Evolutionary conservation across 2,888 invertebrate genomes (phyloP).

Genomic region (Harpagoxenus sublaevis): DNA sequence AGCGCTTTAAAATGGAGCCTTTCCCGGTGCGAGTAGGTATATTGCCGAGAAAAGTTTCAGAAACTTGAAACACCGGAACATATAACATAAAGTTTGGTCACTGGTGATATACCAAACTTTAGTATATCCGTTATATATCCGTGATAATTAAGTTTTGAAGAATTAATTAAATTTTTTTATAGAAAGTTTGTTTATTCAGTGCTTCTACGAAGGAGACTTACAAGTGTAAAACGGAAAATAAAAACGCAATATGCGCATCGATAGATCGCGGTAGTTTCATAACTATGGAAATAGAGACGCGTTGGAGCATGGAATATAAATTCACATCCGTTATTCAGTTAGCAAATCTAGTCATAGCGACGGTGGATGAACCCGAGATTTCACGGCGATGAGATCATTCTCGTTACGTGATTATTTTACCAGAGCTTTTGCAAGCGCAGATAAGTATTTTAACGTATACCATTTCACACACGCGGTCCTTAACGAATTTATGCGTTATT

Average conservation of each 20-base stretch:
- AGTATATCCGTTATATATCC: background rate
- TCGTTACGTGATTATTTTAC: background rate
- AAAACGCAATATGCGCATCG: background rate
- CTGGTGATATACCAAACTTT: no score
- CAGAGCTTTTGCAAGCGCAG: background rate
- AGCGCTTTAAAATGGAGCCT: background rate
- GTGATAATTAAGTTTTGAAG: background rate
- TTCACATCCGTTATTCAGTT: background rate
- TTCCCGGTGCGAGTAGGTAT: background rate
- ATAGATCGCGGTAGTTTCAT: background rate
- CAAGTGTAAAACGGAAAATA: background rate
- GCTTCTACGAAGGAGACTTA: slow-evolving; percentile 2
- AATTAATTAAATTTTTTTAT: background rate
- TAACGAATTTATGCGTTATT: background rate
- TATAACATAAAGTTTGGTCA: background rate
- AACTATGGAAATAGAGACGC: slow-evolving; percentile 24
- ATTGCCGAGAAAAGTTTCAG: background rate
- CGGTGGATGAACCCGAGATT: slow-evolving; percentile 31
- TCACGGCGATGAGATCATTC: slow-evolving; percentile 31
- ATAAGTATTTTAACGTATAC: background rate
- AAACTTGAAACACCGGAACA: background rate
- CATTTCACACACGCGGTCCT: background rate
- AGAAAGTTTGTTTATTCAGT: background rate
- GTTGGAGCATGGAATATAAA: slow-evolving; percentile 17
- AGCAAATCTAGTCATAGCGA: background rate